A percentile compares a stretch with the other conserved stretches of the same genome.
Conservation (phyloP, 2,113 vertebrate species). For the Sterna hirundo region DNA sequence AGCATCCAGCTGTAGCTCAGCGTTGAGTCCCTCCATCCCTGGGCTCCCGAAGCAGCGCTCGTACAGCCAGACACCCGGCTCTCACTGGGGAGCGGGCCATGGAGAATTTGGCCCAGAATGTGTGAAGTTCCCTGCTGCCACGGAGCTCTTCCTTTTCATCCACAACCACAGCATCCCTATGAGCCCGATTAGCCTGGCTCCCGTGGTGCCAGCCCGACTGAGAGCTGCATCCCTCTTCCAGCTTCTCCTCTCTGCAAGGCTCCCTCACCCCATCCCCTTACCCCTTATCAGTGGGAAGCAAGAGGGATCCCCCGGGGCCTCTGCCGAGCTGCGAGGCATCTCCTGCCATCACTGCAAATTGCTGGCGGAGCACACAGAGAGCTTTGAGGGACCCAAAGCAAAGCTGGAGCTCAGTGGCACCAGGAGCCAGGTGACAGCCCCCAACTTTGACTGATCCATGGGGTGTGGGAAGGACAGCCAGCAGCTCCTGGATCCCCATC, state of each 20-base stretch:
- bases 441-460: rapidly evolving
- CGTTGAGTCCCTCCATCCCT: rapidly evolving
- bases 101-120: background rate
- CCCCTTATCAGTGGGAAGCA: background rate
- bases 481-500: background rate
- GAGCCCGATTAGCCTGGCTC: background rate
- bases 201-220: rapidly evolving
- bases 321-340: background rate
- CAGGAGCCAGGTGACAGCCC: rapidly evolving
- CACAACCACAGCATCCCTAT: background rate
- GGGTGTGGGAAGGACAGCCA: background rate
- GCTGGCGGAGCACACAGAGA: background rate
- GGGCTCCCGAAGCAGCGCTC: background rate
- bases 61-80: background rate
- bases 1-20: background rate
- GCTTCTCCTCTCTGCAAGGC: background rate
- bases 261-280: rapidly evolving
- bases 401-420: background rate
- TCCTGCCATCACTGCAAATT: background rate
- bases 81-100: background rate
- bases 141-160: background rate
- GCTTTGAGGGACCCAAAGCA: background rate
- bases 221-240: background rate
- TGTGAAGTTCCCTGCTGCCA: background rate
- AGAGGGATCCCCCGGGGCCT: background rate